Conservation (phyloP, 2,888 invertebrate species). For the Hydraecia micacea region DNA sequence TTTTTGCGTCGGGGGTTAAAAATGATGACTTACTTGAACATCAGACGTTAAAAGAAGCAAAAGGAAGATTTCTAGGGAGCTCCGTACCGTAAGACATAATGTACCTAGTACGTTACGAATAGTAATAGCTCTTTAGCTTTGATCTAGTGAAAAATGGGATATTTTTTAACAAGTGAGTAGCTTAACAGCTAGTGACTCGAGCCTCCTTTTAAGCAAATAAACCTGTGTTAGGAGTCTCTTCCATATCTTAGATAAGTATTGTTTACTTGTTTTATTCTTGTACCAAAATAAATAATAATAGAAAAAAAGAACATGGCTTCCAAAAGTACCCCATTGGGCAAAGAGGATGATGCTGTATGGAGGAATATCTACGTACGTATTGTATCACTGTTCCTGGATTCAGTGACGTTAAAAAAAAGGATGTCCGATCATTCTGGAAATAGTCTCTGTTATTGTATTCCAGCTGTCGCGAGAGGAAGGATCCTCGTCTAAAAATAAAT, state of each 20-base stretch:
- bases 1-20: too few species aligned
- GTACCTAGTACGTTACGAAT: neutral
- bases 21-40: neutral
- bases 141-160: neutral
- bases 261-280: neutral
- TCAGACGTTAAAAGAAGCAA: neutral
- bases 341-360: neutral
- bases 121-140: too few species aligned
- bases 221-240: neutral
- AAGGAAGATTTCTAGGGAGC: neutral
- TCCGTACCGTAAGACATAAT: neutral
- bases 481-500: conserved; percentile 55
- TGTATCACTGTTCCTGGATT: conserved; percentile 8
- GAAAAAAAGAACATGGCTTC: neutral
- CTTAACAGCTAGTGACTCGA: too few species aligned
- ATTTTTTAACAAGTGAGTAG: neutral
- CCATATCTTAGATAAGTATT: neutral
- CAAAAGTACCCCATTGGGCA: neutral
- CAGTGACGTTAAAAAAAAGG: conserved; percentile 37
- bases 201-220: neutral
- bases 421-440: conserved; percentile 62
- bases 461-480: conserved; percentile 63
- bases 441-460: conserved; percentile 56
- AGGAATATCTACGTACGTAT: too few species aligned
- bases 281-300: neutral